Percentiles rank a stretch among this genome's conserved stretches.
Conservation (phyloP, 2,888 invertebrate genomes). For the Pyrocoelia pectoralis region DNA sequence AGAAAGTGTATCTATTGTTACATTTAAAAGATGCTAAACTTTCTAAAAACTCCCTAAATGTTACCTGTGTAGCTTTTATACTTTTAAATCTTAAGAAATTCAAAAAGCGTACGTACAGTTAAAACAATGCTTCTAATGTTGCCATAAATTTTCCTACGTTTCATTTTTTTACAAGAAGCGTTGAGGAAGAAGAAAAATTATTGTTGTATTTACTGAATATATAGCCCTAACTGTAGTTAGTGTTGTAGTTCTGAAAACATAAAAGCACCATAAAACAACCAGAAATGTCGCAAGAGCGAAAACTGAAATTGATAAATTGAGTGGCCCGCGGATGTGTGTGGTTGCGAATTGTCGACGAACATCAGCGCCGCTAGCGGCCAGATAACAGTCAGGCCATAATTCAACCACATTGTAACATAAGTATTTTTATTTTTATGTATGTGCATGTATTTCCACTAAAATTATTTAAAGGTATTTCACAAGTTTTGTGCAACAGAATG, state of each 20-base stretch:
- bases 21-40: not conserved
- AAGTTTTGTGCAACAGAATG: not conserved
- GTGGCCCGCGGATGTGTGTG: slow-evolving; percentile 39
- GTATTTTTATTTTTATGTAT: slow-evolving; percentile 30
- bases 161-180: slow-evolving; percentile 8
- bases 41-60: not conserved
- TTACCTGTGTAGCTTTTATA: not conserved
- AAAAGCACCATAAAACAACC: slow-evolving; percentile 38
- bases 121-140: not conserved
- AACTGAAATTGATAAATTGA: slow-evolving; percentile 43
- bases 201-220: slow-evolving; percentile 30
- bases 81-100: not conserved
- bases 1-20: not conserved
- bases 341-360: slow-evolving; percentile 38
- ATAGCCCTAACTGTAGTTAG: slow-evolving; percentile 29
- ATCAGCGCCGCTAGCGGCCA: slow-evolving; percentile 38
- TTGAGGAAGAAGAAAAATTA: slow-evolving; percentile 20
- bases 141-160: slow-evolving; percentile 4
- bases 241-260: slow-evolving; percentile 34
- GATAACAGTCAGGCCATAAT: slow-evolving; percentile 37
- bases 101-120: not conserved
- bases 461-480: slow-evolving; percentile 31
- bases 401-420: slow-evolving; percentile 36
- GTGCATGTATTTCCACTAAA: slow-evolving; percentile 20
- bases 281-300: slow-evolving; percentile 38